Percentiles rank a stretch among this genome's conserved stretches.
Conservation (phyloP, 2,797 vertebrate species). For the Thaleichthys pacificus region DNA sequence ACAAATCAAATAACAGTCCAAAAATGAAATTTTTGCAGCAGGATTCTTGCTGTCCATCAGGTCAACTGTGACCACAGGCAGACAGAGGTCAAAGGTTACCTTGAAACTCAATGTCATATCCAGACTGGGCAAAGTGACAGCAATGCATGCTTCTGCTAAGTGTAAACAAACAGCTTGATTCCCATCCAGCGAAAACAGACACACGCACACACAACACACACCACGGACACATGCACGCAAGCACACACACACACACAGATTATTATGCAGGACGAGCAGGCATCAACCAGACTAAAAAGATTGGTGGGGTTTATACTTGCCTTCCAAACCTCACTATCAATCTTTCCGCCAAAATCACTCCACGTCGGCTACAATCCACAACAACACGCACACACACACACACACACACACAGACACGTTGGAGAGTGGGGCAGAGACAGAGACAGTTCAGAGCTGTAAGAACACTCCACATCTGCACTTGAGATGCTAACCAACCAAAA, state of each 20-base stretch:
- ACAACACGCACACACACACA: constrained; percentile 25
- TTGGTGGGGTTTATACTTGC: constrained; percentile 71
- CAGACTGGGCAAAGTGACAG: neutral
- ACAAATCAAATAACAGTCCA: constrained; percentile 32
- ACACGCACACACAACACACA: constrained; percentile 19
- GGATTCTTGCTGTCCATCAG: neutral
- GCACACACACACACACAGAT: neutral
- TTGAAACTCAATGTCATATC: neutral
- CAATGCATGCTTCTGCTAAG: neutral
- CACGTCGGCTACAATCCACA: constrained; percentile 89
- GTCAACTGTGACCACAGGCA: neutral
- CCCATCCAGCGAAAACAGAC: neutral
- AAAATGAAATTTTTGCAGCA: neutral
- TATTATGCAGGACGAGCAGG: neutral
- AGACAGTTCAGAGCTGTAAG: neutral
- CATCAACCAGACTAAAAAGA: neutral
- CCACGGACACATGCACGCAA: constrained; percentile 33
- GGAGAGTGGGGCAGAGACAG: constrained; percentile 46
- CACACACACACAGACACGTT: constrained; percentile 22
- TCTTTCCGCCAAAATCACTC: constrained; percentile 99
- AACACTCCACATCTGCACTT: neutral
- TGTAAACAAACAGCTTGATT: constrained; percentile 20
- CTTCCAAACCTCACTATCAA: constrained; percentile 97
- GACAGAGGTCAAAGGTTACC: neutral
- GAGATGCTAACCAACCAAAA: too few relatives aligned